These are phyloP conservation scores for Tinamus major DNA, from an alignment of 2,797 vertebrate species.

Conservation along the genomic window DNA sequence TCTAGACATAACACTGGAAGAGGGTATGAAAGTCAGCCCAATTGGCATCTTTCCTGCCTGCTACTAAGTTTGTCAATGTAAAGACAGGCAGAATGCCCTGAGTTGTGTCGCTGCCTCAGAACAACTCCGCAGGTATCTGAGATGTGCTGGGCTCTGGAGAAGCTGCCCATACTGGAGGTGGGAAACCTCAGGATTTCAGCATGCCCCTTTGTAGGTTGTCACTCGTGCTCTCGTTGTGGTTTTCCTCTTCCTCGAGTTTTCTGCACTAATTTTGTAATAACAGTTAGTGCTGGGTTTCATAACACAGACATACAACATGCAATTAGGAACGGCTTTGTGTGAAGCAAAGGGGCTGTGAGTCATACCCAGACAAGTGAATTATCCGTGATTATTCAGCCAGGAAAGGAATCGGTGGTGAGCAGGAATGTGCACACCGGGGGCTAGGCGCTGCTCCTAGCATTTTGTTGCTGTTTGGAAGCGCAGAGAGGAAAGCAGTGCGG, in stretches of 20 bases:
- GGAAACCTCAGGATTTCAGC: not conserved
- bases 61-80: not conserved
- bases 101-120: not conserved
- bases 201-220: not conserved
- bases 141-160: not conserved
- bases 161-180: not conserved
- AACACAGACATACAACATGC: conserved; percentile 66
- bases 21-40: not conserved
- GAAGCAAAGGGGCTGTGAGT: conserved; percentile 70
- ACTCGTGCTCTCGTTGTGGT: not conserved
- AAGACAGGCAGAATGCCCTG: not conserved
- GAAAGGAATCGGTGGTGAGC: conserved; percentile 40
- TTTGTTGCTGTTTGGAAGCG: not conserved
- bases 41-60: not conserved
- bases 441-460: not conserved
- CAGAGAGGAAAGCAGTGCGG: not conserved
- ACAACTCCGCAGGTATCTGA: not conserved
- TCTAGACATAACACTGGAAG: not conserved
- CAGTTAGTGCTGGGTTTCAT: conserved; percentile 32
- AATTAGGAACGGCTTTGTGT: conserved; percentile 70
- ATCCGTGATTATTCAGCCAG: conserved; percentile 66
- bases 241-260: conserved; percentile 52
- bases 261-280: conserved; percentile 69
- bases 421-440: conserved; percentile 26
- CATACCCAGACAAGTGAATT: conserved; percentile 70